Evolutionary conservation across 2,888 invertebrate genomes (phyloP).

Genomic region (Tortrix viridana): DNA sequence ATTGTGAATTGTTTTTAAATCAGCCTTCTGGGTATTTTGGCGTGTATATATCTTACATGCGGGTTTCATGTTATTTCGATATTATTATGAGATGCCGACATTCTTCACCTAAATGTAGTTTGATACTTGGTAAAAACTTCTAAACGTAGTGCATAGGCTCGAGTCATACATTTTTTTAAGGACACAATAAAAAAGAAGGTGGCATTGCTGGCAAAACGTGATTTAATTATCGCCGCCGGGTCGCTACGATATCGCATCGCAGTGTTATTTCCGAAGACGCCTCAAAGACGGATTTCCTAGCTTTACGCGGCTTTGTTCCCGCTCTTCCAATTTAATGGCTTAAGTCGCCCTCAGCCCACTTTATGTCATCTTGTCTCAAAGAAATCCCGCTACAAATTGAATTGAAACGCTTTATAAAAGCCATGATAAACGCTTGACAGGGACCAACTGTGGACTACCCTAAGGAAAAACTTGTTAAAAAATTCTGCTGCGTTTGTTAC

Average conservation of each 20-base stretch:
- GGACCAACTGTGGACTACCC: constrained; percentile 1
- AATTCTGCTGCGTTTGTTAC: constrained; percentile 34
- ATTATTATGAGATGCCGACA: no score
- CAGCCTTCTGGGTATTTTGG: no score
- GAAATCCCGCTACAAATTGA: constrained; percentile 54
- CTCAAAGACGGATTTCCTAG: constrained; percentile 44
- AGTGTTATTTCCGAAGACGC: constrained; percentile 39
- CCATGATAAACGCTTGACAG: constrained; percentile 42
- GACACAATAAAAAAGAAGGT: constrained; percentile 40
- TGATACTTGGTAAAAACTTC: constrained; percentile 3
- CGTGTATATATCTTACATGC: no score
- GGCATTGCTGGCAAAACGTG: constrained; percentile 29
- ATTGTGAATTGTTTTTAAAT: no score
- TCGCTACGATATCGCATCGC: constrained; percentile 36
- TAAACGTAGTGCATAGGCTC: constrained; percentile 6
- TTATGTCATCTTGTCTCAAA: constrained; percentile 49
- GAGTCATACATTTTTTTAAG: constrained; percentile 41
- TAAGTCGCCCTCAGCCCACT: constrained; percentile 47
- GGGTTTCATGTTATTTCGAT: no score
- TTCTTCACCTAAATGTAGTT: not conserved
- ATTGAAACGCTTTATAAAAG: constrained; percentile 53
- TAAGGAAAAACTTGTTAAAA: constrained; percentile 28
- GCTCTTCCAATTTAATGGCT: constrained; percentile 52
- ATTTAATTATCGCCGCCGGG: constrained; percentile 42
- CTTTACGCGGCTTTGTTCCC: constrained; percentile 44